Evolutionary conservation across 2,113 vertebrate species (phyloP), one percentile per base, ranked within the genome.

Genomic region (Aspiorhynchus laticeps): DNA sequence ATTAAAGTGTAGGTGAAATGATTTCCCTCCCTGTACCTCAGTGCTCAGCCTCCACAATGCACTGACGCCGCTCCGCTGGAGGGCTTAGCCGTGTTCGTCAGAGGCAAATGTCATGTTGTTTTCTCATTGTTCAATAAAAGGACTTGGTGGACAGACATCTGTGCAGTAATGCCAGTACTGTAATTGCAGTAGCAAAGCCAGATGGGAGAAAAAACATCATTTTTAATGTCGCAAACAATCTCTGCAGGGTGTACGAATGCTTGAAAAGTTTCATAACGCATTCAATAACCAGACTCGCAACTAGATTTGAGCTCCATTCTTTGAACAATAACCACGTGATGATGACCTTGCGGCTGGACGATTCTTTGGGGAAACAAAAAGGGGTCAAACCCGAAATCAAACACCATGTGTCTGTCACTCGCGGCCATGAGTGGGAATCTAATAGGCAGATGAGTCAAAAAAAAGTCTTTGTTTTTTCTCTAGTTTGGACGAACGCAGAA

Each of bases 71-170:
- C 88, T 73, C 88, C 38, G 81, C 81, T 89, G 85, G 81, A 87
- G 41, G 81, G 24, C 65, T 36, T 24, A 28, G 61, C n/a, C 24
- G 19, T 33, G 38, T 53, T 77, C 31, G 63, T 51, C 4, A 14
- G 48, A 86, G 74, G 88, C 84, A 86, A 86, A 89, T 87, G 86
- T 89, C 86, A 85, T 76, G 53, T n/a, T 41, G 7, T 33, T 83
- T 65, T 79, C 80, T 43, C 67, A 80, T 87, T 86, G 71, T 80
- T 67, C 69, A 36, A 81, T 71, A 86, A 87, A 89, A 85, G 81
- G 84, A 53, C 76, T 65, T 79, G 8, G 38, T 83, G 17, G 75
- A 77, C 14, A 12, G 86, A 79, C 63, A 85, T 87, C 83, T 83
- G 79, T 83, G 80, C 80, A 21, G 43, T 65, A 65, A 31, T 67